These are phyloP conservation scores for Larimichthys polyactis DNA, from an alignment of 2,113 vertebrate genomes.

Conservation along the genomic window DNA sequence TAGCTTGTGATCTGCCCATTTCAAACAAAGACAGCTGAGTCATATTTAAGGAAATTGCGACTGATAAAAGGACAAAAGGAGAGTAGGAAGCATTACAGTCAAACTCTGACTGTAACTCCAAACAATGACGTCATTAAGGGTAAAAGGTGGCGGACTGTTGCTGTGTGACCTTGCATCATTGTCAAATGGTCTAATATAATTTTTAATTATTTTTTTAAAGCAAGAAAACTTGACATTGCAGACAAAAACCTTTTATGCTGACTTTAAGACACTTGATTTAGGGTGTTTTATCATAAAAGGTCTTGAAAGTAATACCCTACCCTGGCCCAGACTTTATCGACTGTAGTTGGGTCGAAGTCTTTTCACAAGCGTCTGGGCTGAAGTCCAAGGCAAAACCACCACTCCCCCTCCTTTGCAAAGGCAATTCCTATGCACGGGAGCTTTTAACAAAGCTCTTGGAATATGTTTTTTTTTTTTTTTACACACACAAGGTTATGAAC, in stretches of 20 bases:
- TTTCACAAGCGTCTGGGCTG: conserved; percentile 56
- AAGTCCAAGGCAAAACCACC: conserved; percentile 32
- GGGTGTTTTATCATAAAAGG: not conserved
- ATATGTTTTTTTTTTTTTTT: conserved; percentile 45
- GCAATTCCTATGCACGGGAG: conserved; percentile 40
- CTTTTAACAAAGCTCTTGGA: conserved; percentile 60
- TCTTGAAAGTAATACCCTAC: conserved; percentile 13
- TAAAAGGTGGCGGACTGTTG: not conserved
- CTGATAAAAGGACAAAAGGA: conserved; percentile 23
- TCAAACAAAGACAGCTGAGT: conserved; percentile 42
- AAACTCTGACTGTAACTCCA: conserved; percentile 25
- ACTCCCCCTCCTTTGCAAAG: conserved; percentile 28
- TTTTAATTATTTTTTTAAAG: not conserved
- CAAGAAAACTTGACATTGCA: not conserved
- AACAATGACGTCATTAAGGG: conserved; percentile 58
- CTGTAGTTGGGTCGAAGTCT: conserved; percentile 34
- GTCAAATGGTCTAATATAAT: conserved; percentile 10
- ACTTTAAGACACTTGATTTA: not conserved
- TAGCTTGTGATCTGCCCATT: conserved; percentile 51
- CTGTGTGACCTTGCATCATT: conserved; percentile 13
- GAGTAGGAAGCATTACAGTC: conserved; percentile 8
- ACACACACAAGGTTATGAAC: conserved; percentile 44
- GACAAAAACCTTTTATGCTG: not conserved
- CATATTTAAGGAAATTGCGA: conserved; percentile 47
- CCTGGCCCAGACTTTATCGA: conserved; percentile 13